Evolutionary conservation across 1,140 invertebrate genomes (phyloP).

Genomic region (Drosophila gunungcola): DNA sequence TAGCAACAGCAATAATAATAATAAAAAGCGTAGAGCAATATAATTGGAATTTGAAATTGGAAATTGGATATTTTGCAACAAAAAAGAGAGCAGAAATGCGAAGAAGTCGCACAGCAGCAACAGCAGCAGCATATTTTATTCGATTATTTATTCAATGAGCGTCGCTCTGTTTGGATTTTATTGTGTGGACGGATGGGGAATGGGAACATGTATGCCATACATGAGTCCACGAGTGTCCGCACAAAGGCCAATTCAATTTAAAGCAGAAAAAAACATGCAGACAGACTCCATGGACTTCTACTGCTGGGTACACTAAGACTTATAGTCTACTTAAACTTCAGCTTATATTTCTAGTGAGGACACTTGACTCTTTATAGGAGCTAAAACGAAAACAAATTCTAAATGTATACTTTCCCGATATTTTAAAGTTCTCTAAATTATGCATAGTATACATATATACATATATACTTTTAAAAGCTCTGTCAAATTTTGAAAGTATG

Average conservation of each 20-base stretch:
- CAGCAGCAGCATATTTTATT: slow-evolving; percentile 64
- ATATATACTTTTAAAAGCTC: no score
- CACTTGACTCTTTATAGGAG: no score
- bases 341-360: no score
- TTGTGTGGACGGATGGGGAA: slow-evolving; percentile 57
- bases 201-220: slow-evolving; percentile 65
- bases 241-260: slow-evolving; percentile 82
- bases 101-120: slow-evolving; percentile 43
- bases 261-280: slow-evolving; percentile 44
- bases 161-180: slow-evolving; percentile 76
- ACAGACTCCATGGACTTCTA: slow-evolving; percentile 12
- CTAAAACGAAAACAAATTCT: no score
- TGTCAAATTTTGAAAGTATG: no score
- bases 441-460: no score
- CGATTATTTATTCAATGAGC: slow-evolving; percentile 83
- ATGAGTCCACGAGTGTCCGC: slow-evolving; percentile 61
- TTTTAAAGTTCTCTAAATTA: no score
- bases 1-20: slow-evolving; percentile 66
- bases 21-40: slow-evolving; percentile 81
- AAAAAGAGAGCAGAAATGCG: slow-evolving; percentile 57
- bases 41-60: slow-evolving; percentile 83
- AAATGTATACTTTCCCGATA: no score
- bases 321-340: background rate
- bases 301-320: slow-evolving; percentile 12
- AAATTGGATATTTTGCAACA: slow-evolving; percentile 80